Percentiles rank a stretch among this genome's conserved stretches.
These are phyloP conservation scores for Zaprionus ornatus DNA, from an alignment of 1,140 invertebrate genomes.

Conservation along the genomic window DNA sequence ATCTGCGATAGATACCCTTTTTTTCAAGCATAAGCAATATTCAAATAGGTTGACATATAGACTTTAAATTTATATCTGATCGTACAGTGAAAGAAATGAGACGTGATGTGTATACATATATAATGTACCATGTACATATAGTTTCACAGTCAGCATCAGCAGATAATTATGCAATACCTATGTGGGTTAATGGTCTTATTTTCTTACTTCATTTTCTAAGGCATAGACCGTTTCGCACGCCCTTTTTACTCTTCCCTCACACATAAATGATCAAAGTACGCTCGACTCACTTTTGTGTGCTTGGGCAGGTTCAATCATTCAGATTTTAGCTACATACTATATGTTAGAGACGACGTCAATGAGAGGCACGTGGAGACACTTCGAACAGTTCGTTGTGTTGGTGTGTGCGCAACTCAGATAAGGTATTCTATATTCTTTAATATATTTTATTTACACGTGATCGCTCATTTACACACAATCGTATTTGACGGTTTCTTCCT, in stretches of 20 bases:
- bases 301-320: background rate
- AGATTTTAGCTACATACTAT: background rate
- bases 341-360: background rate
- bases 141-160: background rate
- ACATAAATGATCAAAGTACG: background rate
- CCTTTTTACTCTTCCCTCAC: background rate
- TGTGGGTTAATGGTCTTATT: too few species aligned
- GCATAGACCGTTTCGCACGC: background rate
- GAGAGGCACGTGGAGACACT: background rate
- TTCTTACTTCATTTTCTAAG: too few species aligned
- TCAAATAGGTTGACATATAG: too few species aligned
- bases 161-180: background rate
- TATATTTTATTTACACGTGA: background rate
- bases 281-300: background rate
- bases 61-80: too few species aligned
- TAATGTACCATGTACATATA: background rate
- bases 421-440: background rate
- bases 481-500: too few species aligned
- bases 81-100: too few species aligned
- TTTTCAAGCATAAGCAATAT: too few species aligned
- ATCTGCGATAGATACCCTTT: background rate
- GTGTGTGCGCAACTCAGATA: background rate
- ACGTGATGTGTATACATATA: too few species aligned
- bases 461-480: too few species aligned
- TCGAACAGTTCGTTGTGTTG: background rate